Base-by-base conservation (phyloP, 2,888 invertebrate species). In the Heteromyza rotundicornis region DNA sequence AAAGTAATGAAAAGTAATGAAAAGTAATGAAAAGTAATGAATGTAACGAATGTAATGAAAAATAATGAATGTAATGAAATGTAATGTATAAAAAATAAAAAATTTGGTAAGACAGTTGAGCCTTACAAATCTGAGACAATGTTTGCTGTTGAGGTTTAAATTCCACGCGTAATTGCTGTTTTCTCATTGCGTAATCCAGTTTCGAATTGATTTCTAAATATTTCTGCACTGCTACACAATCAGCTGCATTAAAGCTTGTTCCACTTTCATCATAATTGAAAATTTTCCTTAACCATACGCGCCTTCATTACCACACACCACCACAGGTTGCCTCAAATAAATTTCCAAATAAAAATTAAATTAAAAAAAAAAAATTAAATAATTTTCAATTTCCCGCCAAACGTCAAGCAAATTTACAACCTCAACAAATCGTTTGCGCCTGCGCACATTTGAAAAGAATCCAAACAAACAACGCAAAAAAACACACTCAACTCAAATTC, bases 371-470 rank as follows among this genome's bases (percentile, higher is more conserved):
- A 56, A 56, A n/a, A n/a, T n/a, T n/a, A n/a, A 27, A 40, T 36
- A 24, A n/a, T 75, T 75, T 75, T 73, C 72, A 78, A 76, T 76
- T 77, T 78, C 69, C 69, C 69, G 55, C 68, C 74, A 65, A 5
- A 47, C 47, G 3, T n/a, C 27, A 72, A 68, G 67, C 66, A 70
- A 69, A 71, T 73, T 70, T 72, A 72, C 70, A 74, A 65, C 68
- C 65, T 62, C 64, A 65, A 60, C 59, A 64, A 68, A 69, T 64
- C 67, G 68, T 69, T 68, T 64, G 67, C 67, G 69, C 67, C 68
- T 65, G 66, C 63, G 65, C 60, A 66, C 27, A 58, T 3, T 2
- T n/a, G 16, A 3, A 36, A 27, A 53, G 12, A 10, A 19, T 22
- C 17, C 24, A 12, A 27, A 16, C 19, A 32, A n/a, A 54, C 27